Evolutionary conservation across 2,113 vertebrate species (phyloP).

Genomic region (Datnioides undecimradiatus): DNA sequence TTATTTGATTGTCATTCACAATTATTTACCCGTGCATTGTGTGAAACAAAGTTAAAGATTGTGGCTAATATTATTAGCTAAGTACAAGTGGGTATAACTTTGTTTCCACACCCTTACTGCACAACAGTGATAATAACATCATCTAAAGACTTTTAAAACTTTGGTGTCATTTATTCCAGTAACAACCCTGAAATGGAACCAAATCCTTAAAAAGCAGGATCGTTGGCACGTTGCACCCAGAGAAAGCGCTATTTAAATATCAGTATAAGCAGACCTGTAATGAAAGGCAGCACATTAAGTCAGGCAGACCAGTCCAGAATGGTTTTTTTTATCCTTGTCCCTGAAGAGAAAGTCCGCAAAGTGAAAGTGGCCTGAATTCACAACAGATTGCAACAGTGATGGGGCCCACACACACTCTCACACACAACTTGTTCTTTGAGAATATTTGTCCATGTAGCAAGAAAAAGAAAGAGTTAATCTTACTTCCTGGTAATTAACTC

Average conservation of each 20-base stretch:
- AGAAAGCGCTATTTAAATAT: constrained; percentile 36
- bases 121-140: constrained; percentile 26
- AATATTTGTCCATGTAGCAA: constrained; percentile 64
- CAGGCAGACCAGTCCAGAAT: constrained; percentile 9
- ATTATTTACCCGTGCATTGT: constrained; percentile 75
- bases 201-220: constrained; percentile 21
- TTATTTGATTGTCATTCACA: constrained; percentile 82
- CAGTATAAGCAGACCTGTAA: constrained; percentile 29
- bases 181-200: constrained; percentile 23
- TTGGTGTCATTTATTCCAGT: constrained; percentile 12
- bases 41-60: constrained; percentile 72
- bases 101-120: constrained; percentile 24
- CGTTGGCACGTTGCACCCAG: constrained; percentile 30
- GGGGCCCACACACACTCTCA: too few species aligned
- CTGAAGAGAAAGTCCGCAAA: constrained; percentile 32
- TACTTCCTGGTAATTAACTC: constrained; percentile 77
- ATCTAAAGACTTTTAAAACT: constrained; percentile 41
- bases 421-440: constrained; percentile 57
- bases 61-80: constrained; percentile 74
- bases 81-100: constrained; percentile 27
- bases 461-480: constrained; percentile 55
- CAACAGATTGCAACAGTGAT: constrained; percentile 1
- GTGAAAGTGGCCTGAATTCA: constrained; percentile 22
- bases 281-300: constrained; percentile 29
- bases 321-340: constrained; percentile 21